These are phyloP conservation scores for Pseudeuparius sepicola DNA, from an alignment of 2,888 invertebrate species.

Conservation along the genomic window DNA sequence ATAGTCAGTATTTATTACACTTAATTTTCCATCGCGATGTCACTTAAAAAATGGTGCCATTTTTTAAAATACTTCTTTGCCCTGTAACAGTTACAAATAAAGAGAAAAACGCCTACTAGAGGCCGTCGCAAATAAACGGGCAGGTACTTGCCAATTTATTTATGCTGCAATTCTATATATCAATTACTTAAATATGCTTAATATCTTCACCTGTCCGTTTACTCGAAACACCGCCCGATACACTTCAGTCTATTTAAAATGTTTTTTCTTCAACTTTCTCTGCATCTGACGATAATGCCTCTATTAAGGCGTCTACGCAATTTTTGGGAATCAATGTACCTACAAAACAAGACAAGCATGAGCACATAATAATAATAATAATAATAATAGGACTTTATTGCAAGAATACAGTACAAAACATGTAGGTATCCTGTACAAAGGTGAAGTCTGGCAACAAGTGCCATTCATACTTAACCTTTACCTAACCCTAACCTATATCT, in stretches of 20 bases:
- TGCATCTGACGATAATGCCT: slow-evolving; percentile 71
- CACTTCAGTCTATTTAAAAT: slow-evolving; percentile 36
- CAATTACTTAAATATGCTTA: too few relatives aligned
- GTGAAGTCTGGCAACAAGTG: too few relatives aligned
- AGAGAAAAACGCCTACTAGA: background rate
- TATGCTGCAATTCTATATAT: too few relatives aligned
- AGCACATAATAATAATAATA: too few relatives aligned
- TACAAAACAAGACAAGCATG: slow-evolving; percentile 34
- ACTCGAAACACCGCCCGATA: too few relatives aligned
- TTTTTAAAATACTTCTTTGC: slow-evolving; percentile 30
- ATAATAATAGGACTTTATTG: too few relatives aligned
- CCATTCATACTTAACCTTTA: too few relatives aligned
- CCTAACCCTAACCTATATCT: too few relatives aligned
- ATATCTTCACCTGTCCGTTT: too few relatives aligned
- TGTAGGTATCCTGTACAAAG: too few relatives aligned
- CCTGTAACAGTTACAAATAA: slow-evolving; percentile 28
- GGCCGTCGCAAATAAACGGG: background rate
- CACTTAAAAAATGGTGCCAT: slow-evolving; percentile 21
- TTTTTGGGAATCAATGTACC: slow-evolving; percentile 84
- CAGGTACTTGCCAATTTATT: background rate
- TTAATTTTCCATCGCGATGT: slow-evolving; percentile 12
- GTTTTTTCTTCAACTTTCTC: slow-evolving; percentile 68
- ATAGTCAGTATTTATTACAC: slow-evolving; percentile 1
- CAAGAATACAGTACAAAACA: too few relatives aligned
- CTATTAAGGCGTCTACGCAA: slow-evolving; percentile 68